A percentile compares a stretch with the other conserved stretches of the same genome.
phyloP scores from a whole-genome alignment of 2,797 vertebrate species.

The Cetoscarus ocellatus region DNA sequence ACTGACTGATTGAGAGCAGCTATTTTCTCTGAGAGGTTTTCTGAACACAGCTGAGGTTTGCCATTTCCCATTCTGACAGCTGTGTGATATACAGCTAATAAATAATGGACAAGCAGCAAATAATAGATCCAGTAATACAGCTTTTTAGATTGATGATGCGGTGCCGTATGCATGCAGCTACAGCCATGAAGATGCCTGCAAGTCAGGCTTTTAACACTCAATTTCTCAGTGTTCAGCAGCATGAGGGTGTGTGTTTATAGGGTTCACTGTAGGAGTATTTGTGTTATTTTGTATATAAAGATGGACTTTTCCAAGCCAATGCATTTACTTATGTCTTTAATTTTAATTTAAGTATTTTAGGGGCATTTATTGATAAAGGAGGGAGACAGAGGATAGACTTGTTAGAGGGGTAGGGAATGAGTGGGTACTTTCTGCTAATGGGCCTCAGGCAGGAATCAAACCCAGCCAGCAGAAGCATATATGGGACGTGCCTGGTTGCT shows the following conservation, averaged over 20 bases:
- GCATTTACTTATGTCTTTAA: too few species aligned
- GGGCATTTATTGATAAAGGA: too few species aligned
- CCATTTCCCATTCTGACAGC: constrained; percentile 43
- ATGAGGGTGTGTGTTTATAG: constrained; percentile 29
- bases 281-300: constrained; percentile 12
- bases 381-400: not conserved
- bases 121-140: constrained; percentile 62
- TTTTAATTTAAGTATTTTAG: too few species aligned
- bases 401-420: too few species aligned
- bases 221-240: constrained; percentile 46
- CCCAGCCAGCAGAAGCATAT: too few species aligned
- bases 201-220: constrained; percentile 52
- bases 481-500: too few species aligned
- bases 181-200: constrained; percentile 44
- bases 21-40: constrained; percentile 43
- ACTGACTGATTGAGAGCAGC: constrained; percentile 37
- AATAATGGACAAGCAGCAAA: constrained; percentile 71
- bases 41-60: constrained; percentile 43
- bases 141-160: constrained; percentile 61
- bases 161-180: constrained; percentile 42
- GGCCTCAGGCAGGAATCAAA: too few species aligned
- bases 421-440: too few species aligned
- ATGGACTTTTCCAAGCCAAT: too few species aligned
- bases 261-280: constrained; percentile 22
- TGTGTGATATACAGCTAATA: constrained; percentile 67